These are phyloP conservation scores for Notothenia rossii DNA, from an alignment of 2,113 vertebrate genomes.

Conservation along the genomic window DNA sequence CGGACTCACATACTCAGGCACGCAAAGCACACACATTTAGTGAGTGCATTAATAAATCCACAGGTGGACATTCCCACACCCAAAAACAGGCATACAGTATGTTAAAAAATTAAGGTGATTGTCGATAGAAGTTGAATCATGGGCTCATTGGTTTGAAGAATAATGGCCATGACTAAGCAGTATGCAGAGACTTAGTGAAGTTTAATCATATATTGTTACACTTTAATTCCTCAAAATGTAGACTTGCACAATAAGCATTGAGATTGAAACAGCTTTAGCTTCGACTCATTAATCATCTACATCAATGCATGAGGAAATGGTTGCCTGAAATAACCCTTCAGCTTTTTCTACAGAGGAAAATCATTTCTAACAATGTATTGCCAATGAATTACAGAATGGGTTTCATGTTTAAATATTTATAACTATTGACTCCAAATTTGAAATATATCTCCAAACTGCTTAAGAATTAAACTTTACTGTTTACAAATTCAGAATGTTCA, in stretches of 20 bases:
- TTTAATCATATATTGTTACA: conserved; percentile 72
- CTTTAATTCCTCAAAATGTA: conserved; percentile 71
- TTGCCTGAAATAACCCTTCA: conserved; percentile 54
- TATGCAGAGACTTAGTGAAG: conserved; percentile 40
- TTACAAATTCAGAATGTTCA: background rate
- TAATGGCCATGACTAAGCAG: conserved; percentile 60
- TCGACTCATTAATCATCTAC: conserved; percentile 67
- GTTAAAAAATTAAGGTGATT: conserved; percentile 21
- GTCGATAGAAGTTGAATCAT: conserved; percentile 16
- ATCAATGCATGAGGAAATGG: conserved; percentile 51
- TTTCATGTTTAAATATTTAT: conserved; percentile 42
- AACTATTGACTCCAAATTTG: conserved; percentile 40
- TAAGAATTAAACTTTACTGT: conserved; percentile 12
- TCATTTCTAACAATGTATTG: conserved; percentile 25
- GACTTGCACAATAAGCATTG: conserved; percentile 61
- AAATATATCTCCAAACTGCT: conserved; percentile 11
- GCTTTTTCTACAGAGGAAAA: conserved; percentile 55
- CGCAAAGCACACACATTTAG: background rate
- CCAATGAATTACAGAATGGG: conserved; percentile 44
- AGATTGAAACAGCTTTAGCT: conserved; percentile 56
- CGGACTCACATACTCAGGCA: background rate
- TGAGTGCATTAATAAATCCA: background rate
- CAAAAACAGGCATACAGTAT: background rate
- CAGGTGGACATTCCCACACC: conserved; percentile 3
- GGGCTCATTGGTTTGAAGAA: conserved; percentile 43